Percentiles rank a stretch among this genome's conserved stretches.
Conservation (phyloP, 2,113 vertebrate species). For the Xiphophorus hellerii region DNA sequence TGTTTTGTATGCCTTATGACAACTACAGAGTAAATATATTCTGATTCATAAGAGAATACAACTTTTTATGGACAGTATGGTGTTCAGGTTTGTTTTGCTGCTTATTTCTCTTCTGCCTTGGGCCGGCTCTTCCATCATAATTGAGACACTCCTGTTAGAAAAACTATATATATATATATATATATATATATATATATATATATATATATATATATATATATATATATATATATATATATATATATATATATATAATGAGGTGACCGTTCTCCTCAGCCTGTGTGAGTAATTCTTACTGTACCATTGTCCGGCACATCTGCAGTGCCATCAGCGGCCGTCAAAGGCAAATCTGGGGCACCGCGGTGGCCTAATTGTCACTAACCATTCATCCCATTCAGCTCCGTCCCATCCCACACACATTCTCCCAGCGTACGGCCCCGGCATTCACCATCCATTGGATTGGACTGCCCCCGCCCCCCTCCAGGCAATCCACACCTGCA, state of each 20-base stretch:
- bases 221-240: too few relatives aligned
- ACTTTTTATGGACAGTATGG: neutral
- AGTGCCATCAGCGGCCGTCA: slow-evolving; percentile 46
- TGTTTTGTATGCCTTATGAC: neutral
- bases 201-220: too few relatives aligned
- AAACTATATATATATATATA: too few relatives aligned
- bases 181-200: too few relatives aligned
- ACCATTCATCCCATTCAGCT: slow-evolving; percentile 72
- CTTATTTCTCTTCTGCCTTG: neutral
- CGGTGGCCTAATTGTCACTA: slow-evolving; percentile 73
- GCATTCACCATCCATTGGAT: slow-evolving; percentile 62
- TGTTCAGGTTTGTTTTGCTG: neutral
- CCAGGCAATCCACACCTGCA: slow-evolving; percentile 81
- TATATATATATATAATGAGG: too few relatives aligned
- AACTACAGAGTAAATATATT: too few relatives aligned
- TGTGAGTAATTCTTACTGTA: slow-evolving; percentile 29
- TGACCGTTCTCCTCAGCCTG: neutral
- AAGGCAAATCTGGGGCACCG: slow-evolving; percentile 60
- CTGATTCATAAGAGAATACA: neutral
- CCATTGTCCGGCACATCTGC: slow-evolving; percentile 65
- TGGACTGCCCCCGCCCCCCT: slow-evolving; percentile 24
- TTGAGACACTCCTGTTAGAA: neutral
- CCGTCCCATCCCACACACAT: slow-evolving; percentile 70
- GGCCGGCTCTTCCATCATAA: neutral
- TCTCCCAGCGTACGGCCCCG: slow-evolving; percentile 51